Base-by-base conservation (phyloP, 2,888 invertebrate genomes). In the Tachina lurida region DNA sequence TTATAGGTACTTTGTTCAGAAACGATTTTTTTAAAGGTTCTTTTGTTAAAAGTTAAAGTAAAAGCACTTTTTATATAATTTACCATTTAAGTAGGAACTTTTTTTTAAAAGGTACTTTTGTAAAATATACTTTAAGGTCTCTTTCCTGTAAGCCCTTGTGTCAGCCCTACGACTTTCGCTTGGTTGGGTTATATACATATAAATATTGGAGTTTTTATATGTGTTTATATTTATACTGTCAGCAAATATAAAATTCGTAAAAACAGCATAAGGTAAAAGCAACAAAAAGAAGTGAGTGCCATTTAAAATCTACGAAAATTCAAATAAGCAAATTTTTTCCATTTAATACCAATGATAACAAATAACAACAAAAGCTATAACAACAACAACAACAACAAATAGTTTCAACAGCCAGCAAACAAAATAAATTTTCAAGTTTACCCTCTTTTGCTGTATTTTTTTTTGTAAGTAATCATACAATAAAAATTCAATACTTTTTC, bases 301-400 rank as follows among this genome's bases (percentile, higher is more conserved):
- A 85, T 80, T 83, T 86, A 41, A 83, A 73, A 79, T 83, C 54
- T 79, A 88, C 86, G 85, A 89, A 85, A 82, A 86, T 65, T 80
- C 70, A 78, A 87, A 79, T 87, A 83, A 84, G 83, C 80, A 89
- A 87, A 84, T 79, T 74, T 73, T 76, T 84, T 77, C 68, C 77
- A 77, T 84, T 78, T 83, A 86, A 81, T 84, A 68, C 71, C 75
- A 60, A 63, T 77, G 75, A 74, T 77, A 81, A 85, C 85, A 81
- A 81, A 84, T 67, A 84, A 74, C 78, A 84, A 79, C 52, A 84
- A 62, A n/a, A 49, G 39, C 62, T 82, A 79, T 49, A 82, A 15
- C 75, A 82, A 65, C 60, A 80, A 76, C 22, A 65, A 45, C 47
- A 82, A 56, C 39, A 45, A 49, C 41, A 49, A 68, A 54, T 70